Evolutionary conservation across 2,888 invertebrate species (phyloP).

Genomic region (Corbicula japonica): DNA sequence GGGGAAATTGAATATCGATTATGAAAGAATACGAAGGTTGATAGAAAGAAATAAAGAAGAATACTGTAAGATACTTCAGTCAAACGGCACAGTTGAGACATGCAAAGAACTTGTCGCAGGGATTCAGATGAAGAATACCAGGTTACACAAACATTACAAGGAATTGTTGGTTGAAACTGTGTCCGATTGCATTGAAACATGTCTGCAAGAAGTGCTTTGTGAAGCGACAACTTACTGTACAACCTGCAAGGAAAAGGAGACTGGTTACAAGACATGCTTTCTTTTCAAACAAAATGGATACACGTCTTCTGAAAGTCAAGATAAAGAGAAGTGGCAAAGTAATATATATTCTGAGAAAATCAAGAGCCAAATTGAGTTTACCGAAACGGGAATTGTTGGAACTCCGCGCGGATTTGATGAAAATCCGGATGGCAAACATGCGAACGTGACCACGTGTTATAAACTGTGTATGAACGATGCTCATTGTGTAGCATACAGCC

Average conservation of each 20-base stretch:
- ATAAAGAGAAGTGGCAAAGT: background rate
- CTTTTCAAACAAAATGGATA: too few species aligned
- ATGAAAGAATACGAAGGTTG: conserved; percentile 9
- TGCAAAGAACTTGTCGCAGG: background rate
- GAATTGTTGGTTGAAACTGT: background rate
- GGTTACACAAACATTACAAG: background rate
- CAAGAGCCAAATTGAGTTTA: background rate
- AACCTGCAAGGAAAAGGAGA: background rate
- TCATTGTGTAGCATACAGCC: conserved; percentile 1
- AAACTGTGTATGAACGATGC: background rate
- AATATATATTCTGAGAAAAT: conserved; percentile 8
- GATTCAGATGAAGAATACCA: conserved; percentile 4
- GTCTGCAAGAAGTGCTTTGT: conserved; percentile 5
- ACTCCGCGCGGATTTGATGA: background rate
- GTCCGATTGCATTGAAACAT: background rate
- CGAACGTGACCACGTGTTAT: background rate
- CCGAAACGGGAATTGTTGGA: background rate
- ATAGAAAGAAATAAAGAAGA: conserved; percentile 17
- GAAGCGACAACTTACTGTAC: background rate
- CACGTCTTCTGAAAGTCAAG: background rate
- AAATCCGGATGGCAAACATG: background rate
- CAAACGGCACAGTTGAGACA: background rate
- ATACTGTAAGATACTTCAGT: conserved; percentile 13
- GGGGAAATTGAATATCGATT: conserved; percentile 17
- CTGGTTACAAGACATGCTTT: too few species aligned